Base-by-base conservation (phyloP, 2,888 invertebrate genomes). In the Drosophila longiperda region DNA sequence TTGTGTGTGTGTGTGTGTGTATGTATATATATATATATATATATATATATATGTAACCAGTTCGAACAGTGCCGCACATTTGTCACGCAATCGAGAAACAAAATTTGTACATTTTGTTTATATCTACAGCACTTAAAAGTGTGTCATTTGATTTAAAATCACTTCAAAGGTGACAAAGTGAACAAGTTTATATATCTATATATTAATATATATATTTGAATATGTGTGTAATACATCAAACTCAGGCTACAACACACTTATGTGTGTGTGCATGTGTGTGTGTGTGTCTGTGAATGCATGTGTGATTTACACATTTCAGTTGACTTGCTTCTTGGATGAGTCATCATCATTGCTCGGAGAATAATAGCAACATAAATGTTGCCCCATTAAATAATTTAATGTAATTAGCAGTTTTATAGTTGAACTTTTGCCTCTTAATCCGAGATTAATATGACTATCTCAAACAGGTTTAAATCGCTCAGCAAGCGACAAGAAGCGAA, bases 21-120 rank as follows among this genome's bases (percentile, higher is more conserved):
- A 76, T 29, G 5, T 29, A 5, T 29, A 6, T 29, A 29, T 5
- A 6, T 6, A 29, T 29, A 29, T 29, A 29, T 29, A 6, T 6
- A 29, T 29, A 26, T 5, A 26, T 26, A 5, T 26, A 26, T 26
- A 26, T 26, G 29, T 29, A 61, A 52, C 71, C 36, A 69, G 38
- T 33, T 69, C 36, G 69, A 33, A 69, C 40, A 58, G 59, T 50
- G 26, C 63, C 54, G 49, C 40, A n/a, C 36, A 71, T 71, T 62
- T 48, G 55, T 45, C 73, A 63, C 54, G 48, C 65, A 32, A 58
- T 49, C 48, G 40, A 53, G 34, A 29, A 36, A 23, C 33, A 57
- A 73, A 63, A 58, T 40, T 52, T 36, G 17, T 50, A 48, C 45
- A 57, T 52, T 73, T 57, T 73, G 69, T 34, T 67, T 23, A 36